Evolutionary conservation across 2,888 invertebrate species (phyloP), one percentile per base, ranked within the genome.

Genomic region (Cephus runcator): DNA sequence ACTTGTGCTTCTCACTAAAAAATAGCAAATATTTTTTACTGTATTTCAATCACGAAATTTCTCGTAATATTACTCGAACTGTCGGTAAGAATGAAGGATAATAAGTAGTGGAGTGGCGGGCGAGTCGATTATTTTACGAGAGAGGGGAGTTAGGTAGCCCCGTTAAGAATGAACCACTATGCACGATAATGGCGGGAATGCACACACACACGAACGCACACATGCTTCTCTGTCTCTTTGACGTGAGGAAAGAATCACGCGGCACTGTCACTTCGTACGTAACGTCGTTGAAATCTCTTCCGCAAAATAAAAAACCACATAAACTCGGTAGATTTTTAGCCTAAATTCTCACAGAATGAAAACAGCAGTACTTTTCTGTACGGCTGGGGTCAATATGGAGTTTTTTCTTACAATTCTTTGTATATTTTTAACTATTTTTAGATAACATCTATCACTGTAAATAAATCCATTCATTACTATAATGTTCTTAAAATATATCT

Each of bases 141-240:
- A 75, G 79, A 79, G 83, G 83, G 85, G 81, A 76, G 86, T 76
- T 68, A 2, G 84, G 82, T 69, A 80, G 82, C 69, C 36, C 76
- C 80, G 85, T 84, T 85, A 86, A 86, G 86, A 86, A 88, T 87
- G 85, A 85, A 87, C 83, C 81, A 84, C 83, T 80, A 77, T 81
- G 79, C 82, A 75, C 84, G 81, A 86, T 88, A 87, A 90, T 89
- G 88, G 89, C 89, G 89, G 89, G 89, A 90, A 88, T 83, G 77
- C 79, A 84, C 83, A 80, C 73, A 69, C 80, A 77, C 80, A 82
- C 79, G 78, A 76, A 40, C 78, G 75, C 77, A 76, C 56, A 79
- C 83, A 77, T 78, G 79, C 76, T 15, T 12, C 15, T 71, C 12
- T 30, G 11, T 40, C 31, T 75, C 69, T 35, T 34, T 73, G 36